phyloP scores from a whole-genome alignment of 2,888 invertebrate genomes.

The Caenorhabditis sinica region DNA sequence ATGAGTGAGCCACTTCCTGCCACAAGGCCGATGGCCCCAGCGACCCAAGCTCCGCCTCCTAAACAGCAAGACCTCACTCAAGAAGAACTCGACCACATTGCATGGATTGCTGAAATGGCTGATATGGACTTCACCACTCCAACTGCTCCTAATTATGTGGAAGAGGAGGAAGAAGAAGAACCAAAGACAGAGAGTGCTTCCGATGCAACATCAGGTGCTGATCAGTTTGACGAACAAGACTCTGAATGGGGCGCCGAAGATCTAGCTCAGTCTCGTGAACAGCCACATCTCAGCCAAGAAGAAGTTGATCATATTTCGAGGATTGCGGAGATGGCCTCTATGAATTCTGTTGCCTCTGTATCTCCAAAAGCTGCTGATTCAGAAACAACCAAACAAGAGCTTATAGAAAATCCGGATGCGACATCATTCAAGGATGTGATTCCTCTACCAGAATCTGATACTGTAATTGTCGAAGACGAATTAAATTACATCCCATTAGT shows the following conservation, averaged over 20 bases:
- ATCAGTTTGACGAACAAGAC: slow-evolving; percentile 42
- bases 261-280: no score
- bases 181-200: slow-evolving; percentile 46
- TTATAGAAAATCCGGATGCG: no score
- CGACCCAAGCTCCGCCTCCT: slow-evolving; percentile 18
- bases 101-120: slow-evolving; percentile 64
- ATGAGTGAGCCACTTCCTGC: slow-evolving; percentile 16
- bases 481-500: no score
- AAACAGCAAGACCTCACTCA: slow-evolving; percentile 65
- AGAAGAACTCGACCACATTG: slow-evolving; percentile 80
- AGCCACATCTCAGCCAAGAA: no score
- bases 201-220: slow-evolving; percentile 56
- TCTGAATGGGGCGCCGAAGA: slow-evolving; percentile 12
- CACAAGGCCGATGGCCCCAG: slow-evolving; percentile 17
- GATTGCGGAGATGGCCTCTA: no score
- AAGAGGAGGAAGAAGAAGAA: slow-evolving; percentile 42
- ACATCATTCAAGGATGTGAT: no score
- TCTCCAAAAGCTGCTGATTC: no score
- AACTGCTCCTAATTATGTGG: background rate
- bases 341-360: no score
- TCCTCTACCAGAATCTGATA: no score
- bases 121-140: slow-evolving; percentile 23
- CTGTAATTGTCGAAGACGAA: no score
- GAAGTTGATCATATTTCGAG: no score
- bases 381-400: slow-evolving; percentile 21